Evolutionary conservation across 2,797 vertebrate species (phyloP), one percentile per base, ranked within the genome.

Genomic region (Macrochelys suwanniensis): DNA sequence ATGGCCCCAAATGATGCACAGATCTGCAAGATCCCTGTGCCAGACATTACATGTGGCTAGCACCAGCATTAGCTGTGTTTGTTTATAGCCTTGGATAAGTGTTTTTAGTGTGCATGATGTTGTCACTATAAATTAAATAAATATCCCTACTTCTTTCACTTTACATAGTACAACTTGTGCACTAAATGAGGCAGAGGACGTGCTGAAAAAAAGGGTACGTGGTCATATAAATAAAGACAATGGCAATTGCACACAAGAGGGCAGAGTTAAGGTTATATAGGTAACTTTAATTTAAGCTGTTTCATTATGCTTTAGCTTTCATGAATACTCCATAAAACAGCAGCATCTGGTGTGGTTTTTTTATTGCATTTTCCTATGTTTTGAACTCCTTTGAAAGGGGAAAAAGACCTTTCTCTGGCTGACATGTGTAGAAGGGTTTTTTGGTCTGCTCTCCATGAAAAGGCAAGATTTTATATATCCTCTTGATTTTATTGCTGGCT

Each of bases 351-450:
- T 51, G 49, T 94, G 53, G 19, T 2, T 57, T 31, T 59, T 95
- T 95, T 95, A 91, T 71, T 91, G 77, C 57, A 80, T 91, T 94
- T 94, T 65, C 11, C 25, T 84, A 25, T 3, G 7, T 88, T 94
- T 56, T 84, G 68, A 82, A 84, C 50, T 71, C 21, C 81, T 95
- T 68, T 56, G 77, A 88, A 82, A 91, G 53, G 28, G 49, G 37
- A 42, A 15, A 87, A 94, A 92, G 59, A 47, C 54, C 47, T 12
- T 92, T 23, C 16, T 78, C 88, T 80, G 33, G 68, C 85, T 71
- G 84, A 86, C 68, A 95, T 0, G 0, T 88, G 77, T 82, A 65
- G 57, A 37, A 37, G 57, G 53, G 81, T 88, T 78, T 94, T 61
- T 84, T 91, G 85, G 25, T 82, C 88, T 0, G 1, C 77, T 82